Evolutionary conservation across 2,113 vertebrate genomes (phyloP).

Genomic region (Leucoraja erinaceus): DNA sequence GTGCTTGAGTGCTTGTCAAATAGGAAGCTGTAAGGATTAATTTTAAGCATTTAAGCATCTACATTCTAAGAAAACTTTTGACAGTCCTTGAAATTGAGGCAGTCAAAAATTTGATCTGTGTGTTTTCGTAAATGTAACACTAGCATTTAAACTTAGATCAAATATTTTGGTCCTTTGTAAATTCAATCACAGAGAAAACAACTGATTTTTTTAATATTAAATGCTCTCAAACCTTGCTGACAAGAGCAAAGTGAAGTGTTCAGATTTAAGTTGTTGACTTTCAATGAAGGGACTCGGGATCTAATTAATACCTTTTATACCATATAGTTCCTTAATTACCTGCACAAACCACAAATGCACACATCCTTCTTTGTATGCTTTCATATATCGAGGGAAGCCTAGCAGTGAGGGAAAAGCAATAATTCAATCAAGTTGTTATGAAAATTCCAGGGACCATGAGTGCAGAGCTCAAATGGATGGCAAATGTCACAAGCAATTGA

Average conservation of each 20-base stretch:
- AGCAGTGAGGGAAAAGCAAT: not conserved
- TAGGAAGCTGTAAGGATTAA: not conserved
- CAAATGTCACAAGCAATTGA: constrained; percentile 13
- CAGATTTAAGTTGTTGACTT: not conserved
- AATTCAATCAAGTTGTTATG: not conserved
- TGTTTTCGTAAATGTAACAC: not conserved
- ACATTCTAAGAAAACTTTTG: not conserved
- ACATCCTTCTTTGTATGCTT: not conserved
- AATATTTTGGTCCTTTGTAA: not conserved
- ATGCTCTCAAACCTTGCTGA: not conserved
- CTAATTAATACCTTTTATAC: not conserved
- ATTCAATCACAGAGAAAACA: not conserved
- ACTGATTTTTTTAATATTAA: not conserved
- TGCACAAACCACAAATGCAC: not conserved
- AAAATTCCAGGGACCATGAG: constrained; percentile 21
- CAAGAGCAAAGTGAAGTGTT: not conserved
- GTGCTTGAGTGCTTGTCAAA: not conserved
- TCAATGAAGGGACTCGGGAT: not conserved
- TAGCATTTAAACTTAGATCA: not conserved
- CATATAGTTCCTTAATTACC: not conserved
- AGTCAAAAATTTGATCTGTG: not conserved
- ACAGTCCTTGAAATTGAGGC: not conserved
- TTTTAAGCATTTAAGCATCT: not conserved
- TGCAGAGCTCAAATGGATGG: not conserved
- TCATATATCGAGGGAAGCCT: not conserved